Conservation (phyloP, 2,797 vertebrate species). For the Ctenochaetus hawaiiensis region DNA sequence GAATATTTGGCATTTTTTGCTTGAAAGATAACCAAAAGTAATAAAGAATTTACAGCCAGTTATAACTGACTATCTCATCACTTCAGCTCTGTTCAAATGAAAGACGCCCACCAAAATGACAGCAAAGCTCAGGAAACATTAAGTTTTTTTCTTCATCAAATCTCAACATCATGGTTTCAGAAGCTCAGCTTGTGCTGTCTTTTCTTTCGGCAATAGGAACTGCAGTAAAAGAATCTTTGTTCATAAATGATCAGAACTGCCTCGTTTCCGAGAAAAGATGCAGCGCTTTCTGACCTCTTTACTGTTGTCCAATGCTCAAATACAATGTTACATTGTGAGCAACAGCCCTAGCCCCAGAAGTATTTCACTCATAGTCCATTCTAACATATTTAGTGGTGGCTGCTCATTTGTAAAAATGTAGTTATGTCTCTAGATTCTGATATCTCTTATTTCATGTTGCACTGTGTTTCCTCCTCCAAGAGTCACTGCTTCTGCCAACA, state of each 20-base stretch:
- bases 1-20: background rate
- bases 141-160: too few species aligned
- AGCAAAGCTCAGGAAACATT: background rate
- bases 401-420: background rate
- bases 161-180: too few species aligned
- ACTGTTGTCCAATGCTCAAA: too few species aligned
- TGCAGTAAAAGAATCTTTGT: too few species aligned
- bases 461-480: background rate
- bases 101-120: background rate
- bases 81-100: background rate
- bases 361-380: background rate
- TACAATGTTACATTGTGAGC: too few species aligned
- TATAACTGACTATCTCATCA: background rate
- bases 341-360: too few species aligned
- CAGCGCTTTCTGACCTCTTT: too few species aligned
- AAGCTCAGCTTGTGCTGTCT: too few species aligned
- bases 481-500: background rate
- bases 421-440: background rate
- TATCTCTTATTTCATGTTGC: background rate
- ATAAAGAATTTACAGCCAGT: too few species aligned
- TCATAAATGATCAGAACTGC: too few species aligned
- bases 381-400: background rate
- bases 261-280: too few species aligned
- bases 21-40: background rate
- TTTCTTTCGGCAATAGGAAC: too few species aligned